Conservation (phyloP, 1,140 invertebrate species). For the Drosophila pectinifera region DNA sequence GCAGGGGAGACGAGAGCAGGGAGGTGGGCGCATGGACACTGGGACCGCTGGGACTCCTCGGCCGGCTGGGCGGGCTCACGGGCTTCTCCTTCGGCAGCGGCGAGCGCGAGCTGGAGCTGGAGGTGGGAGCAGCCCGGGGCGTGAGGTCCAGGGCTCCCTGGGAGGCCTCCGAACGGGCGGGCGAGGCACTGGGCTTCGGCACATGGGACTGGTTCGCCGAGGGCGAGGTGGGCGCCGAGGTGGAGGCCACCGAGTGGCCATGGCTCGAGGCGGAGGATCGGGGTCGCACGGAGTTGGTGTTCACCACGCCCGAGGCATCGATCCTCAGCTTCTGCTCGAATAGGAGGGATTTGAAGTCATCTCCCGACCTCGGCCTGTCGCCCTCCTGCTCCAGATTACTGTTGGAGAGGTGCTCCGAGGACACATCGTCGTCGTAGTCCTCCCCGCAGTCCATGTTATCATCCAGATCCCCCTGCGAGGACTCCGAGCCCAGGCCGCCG, state of each 20-base stretch:
- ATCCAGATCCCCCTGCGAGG: constrained; percentile 88
- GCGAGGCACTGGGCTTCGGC: constrained; percentile 68
- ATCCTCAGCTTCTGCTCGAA: constrained; percentile 82
- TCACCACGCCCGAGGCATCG: constrained; percentile 68
- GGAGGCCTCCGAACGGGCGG: constrained; percentile 85
- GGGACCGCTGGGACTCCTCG: constrained; percentile 42
- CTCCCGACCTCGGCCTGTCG: constrained; percentile 69
- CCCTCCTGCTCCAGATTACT: constrained; percentile 60
- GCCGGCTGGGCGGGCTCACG: constrained; percentile 45
- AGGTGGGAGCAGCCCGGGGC: constrained; percentile 80
- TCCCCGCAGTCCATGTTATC: constrained; percentile 87
- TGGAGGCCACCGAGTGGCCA: constrained; percentile 69
- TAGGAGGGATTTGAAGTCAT: constrained; percentile 78
- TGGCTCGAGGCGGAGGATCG: constrained; percentile 65
- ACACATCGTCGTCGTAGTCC: constrained; percentile 85
- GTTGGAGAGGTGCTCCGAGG: constrained; percentile 76
- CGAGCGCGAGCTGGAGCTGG: constrained; percentile 48
- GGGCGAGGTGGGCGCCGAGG: constrained; percentile 72
- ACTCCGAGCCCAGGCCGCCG: constrained; percentile 75
- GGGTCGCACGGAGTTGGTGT: constrained; percentile 57
- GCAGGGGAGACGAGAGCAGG: constrained; percentile 57
- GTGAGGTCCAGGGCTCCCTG: constrained; percentile 88
- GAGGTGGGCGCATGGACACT: constrained; percentile 7
- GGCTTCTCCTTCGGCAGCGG: constrained; percentile 55
- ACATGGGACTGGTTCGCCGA: constrained; percentile 25